Evolutionary conservation across 2,888 invertebrate genomes (phyloP).

Genomic region (Capitulum mitella): DNA sequence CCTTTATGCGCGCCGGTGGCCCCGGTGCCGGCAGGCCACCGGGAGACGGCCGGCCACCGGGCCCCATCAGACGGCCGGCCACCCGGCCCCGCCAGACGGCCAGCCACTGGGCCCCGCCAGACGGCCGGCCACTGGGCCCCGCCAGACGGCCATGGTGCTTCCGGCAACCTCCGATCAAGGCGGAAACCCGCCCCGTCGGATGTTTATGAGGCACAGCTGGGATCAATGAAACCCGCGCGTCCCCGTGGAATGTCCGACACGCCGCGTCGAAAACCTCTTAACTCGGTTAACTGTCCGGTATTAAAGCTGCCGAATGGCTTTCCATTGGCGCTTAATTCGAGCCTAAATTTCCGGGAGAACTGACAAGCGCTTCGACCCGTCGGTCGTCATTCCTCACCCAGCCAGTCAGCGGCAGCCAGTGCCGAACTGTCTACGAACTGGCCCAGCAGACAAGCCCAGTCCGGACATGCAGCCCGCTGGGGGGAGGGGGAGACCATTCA

Average conservation of each 20-base stretch:
- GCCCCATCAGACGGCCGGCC: not conserved
- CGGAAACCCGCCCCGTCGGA: not conserved
- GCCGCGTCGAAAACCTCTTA: not conserved
- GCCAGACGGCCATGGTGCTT: no score
- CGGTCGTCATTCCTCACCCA: not conserved
- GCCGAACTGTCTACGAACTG: no score
- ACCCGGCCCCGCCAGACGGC: not conserved
- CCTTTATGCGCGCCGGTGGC: no score
- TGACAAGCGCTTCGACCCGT: not conserved
- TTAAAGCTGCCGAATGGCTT: not conserved
- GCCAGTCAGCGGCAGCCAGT: not conserved
- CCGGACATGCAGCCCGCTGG: no score
- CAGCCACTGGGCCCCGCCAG: not conserved
- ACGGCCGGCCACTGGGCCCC: no score
- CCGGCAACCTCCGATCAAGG: no score
- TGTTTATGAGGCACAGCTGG: not conserved
- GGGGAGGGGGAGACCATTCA: no score
- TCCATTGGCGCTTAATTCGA: not conserved
- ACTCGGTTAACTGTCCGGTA: slow-evolving; percentile 16
- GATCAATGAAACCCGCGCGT: not conserved
- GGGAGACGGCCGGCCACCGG: not conserved
- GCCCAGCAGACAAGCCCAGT: no score
- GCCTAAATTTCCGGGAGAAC: not conserved
- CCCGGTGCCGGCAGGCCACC: not conserved
- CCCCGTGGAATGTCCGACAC: not conserved